A percentile compares a stretch with the other conserved stretches of the same genome.
Conservation (phyloP, 2,113 vertebrate genomes). For the Pyxicephalus adspersus region DNA sequence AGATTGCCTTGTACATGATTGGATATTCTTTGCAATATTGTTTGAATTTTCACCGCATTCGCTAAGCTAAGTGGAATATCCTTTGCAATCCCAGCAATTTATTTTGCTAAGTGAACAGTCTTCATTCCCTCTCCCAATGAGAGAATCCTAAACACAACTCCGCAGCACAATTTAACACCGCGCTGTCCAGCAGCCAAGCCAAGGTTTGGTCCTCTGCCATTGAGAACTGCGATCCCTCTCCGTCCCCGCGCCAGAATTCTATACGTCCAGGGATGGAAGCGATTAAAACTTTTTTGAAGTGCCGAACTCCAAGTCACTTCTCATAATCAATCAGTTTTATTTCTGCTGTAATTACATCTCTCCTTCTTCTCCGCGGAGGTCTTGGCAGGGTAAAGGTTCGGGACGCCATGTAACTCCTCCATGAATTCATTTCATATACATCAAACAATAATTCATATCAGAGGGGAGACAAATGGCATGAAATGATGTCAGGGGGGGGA, state of each 20-base stretch:
- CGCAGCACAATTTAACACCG: not conserved
- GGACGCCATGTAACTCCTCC: too few relatives aligned
- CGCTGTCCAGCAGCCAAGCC: not conserved
- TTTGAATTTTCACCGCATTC: too few relatives aligned
- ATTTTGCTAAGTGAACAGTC: too few relatives aligned
- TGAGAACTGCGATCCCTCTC: not conserved
- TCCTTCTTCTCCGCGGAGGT: not conserved
- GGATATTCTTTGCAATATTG: too few relatives aligned
- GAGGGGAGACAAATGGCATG: too few relatives aligned
- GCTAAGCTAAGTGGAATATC: too few relatives aligned
- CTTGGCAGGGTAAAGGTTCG: not conserved
- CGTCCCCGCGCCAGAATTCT: not conserved
- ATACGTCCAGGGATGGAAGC: conserved; percentile 2
- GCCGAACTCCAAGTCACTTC: not conserved
- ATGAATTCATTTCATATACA: too few relatives aligned
- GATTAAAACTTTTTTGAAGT: conserved; percentile 3
- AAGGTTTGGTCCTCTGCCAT: not conserved
- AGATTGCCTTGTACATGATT: too few relatives aligned
- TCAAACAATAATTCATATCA: too few relatives aligned
- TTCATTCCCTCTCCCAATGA: too few relatives aligned
- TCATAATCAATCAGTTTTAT: conserved; percentile 6
- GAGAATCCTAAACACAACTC: not conserved
- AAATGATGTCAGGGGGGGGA: too few relatives aligned
- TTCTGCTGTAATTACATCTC: not conserved
- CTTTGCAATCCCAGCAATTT: too few relatives aligned